Conservation (phyloP, 2,888 invertebrate genomes). For the Heliconius aoede region DNA sequence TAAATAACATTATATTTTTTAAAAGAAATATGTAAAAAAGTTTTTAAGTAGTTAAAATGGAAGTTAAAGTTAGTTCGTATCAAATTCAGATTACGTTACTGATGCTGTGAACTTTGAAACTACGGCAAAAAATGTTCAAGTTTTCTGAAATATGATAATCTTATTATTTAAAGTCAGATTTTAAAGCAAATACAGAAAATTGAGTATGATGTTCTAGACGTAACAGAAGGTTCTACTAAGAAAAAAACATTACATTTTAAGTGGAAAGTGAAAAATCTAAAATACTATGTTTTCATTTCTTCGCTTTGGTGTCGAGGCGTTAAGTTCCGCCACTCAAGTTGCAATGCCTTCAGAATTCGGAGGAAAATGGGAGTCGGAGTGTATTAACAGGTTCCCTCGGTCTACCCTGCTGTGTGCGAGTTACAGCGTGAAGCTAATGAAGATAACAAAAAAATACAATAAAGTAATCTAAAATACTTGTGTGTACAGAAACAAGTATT, state of each 20-base stretch:
- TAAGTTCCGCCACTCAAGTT: not conserved
- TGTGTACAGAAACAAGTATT: too few relatives aligned
- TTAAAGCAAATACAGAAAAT: constrained; percentile 14
- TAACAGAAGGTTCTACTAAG: too few relatives aligned
- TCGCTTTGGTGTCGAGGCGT: not conserved
- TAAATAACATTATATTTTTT: not conserved
- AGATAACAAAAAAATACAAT: not conserved
- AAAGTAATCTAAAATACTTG: too few relatives aligned
- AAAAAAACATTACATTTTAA: too few relatives aligned
- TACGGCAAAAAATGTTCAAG: constrained; percentile 11
- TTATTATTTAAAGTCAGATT: constrained; percentile 19
- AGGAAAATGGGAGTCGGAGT: not conserved
- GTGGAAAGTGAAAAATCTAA: not conserved
- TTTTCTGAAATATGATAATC: constrained; percentile 21
- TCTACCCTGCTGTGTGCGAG: not conserved
- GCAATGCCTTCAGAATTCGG: not conserved
- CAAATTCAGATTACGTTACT: constrained; percentile 27
- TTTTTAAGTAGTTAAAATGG: constrained; percentile 23
- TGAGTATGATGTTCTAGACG: not conserved
- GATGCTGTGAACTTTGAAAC: constrained; percentile 22
- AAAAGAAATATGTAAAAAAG: constrained; percentile 25
- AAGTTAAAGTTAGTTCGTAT: constrained; percentile 24
- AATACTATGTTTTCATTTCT: not conserved
- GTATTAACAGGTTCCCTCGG: not conserved
- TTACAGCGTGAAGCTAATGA: not conserved